These are phyloP conservation scores for Drosophila mayri DNA, from an alignment of 1,140 invertebrate genomes.

Conservation along the genomic window DNA sequence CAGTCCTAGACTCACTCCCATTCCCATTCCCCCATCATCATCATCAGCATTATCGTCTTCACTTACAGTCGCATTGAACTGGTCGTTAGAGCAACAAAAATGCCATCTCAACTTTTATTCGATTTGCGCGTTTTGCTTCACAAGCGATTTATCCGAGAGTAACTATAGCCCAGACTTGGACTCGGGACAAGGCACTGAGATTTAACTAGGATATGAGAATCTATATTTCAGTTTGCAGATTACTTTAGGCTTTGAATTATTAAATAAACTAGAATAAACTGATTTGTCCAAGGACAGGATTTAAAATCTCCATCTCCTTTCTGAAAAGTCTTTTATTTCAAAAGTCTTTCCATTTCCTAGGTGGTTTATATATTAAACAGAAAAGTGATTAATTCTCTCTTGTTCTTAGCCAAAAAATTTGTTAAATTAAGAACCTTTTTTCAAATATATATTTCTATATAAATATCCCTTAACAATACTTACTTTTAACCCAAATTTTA, in stretches of 20 bases:
- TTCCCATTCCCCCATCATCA: constrained; percentile 16
- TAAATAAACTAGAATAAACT: no score
- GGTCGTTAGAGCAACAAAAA: constrained; percentile 56
- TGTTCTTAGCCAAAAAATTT: no score
- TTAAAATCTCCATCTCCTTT: no score
- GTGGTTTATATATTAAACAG: no score
- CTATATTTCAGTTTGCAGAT: neutral
- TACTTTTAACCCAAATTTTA: neutral
- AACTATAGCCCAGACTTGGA: constrained; percentile 13
- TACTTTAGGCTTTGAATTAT: no score
- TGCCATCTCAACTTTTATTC: constrained; percentile 52
- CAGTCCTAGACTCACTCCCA: neutral
- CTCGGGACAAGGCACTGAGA: neutral
- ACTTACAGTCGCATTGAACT: constrained; percentile 45
- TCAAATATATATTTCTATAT: neutral
- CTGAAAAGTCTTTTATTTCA: no score
- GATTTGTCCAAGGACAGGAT: neutral
- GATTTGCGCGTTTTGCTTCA: constrained; percentile 45
- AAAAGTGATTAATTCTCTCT: no score
- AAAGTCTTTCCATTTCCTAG: no score
- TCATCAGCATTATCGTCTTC: constrained; percentile 41
- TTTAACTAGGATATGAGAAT: neutral
- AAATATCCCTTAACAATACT: neutral
- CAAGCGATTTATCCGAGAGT: constrained; percentile 28
- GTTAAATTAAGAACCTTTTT: no score